These are phyloP conservation scores for Cairina moschata DNA, from an alignment of 2,113 vertebrate species.

Conservation along the genomic window DNA sequence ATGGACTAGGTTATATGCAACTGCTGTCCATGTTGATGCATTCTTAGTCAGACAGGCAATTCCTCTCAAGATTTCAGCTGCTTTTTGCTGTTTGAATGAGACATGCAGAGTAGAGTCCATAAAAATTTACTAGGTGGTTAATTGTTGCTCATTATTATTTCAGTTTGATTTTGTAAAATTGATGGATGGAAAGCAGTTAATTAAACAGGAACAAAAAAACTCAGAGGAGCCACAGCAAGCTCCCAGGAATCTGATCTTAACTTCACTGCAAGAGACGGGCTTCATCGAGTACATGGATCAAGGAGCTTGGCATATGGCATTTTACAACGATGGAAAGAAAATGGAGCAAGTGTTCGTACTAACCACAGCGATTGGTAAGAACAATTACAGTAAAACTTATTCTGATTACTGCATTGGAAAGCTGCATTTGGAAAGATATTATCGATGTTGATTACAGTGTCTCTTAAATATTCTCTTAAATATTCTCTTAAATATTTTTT, in stretches of 20 bases:
- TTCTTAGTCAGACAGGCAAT: neutral
- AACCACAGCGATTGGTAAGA: constrained; percentile 92
- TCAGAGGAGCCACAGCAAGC: constrained; percentile 82
- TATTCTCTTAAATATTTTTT: neutral
- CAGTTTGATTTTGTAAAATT: constrained; percentile 99
- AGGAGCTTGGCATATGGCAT: constrained; percentile 94
- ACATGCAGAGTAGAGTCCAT: neutral
- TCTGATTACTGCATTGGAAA: neutral
- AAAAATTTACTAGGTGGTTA: neutral
- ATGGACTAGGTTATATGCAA: neutral
- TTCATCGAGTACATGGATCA: constrained; percentile 99
- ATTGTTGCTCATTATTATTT: constrained; percentile 62
- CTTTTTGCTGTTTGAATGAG: neutral
- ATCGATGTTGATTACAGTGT: neutral
- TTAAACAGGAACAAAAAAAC: constrained; percentile 85
- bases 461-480: neutral
- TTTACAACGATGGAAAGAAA: constrained; percentile 96
- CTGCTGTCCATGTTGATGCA: neutral
- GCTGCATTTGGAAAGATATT: neutral
- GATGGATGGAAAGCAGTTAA: constrained; percentile 94
- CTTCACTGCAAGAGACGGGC: constrained; percentile 91
- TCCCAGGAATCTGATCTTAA: constrained; percentile 90
- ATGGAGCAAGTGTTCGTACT: constrained; percentile 92
- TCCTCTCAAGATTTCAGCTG: neutral
- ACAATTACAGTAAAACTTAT: neutral